Evolutionary conservation across 2,113 vertebrate genomes (phyloP), one percentile per base, ranked within the genome.

Genomic region (Dissostichus mawsoni): DNA sequence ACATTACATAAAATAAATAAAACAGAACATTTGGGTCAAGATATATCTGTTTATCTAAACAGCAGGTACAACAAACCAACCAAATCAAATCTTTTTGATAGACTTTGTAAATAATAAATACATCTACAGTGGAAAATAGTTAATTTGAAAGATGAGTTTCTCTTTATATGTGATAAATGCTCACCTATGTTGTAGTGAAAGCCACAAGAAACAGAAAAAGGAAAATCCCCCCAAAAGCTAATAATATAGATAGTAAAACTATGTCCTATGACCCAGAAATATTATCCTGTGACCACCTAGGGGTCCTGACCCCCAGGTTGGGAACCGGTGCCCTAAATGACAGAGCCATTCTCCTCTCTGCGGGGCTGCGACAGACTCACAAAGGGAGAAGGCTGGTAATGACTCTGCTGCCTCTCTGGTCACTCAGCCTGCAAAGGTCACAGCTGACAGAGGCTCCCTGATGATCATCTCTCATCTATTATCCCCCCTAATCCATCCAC

Each of bases 371-470:
- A 85, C 85, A 88, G 85, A 82, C 74, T 61, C 78, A 91, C 88
- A 91, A 89, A 91, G 62, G 80, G 72, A 87, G 82, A 83, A 82
- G 81, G 66, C 77, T 85, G 78, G 70, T 92, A 91, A 91, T 88
- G 91, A 90, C 84, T 90, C 79, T 80, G 79, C 80, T 88, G 77
- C 82, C 81, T 81, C 70, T 81, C 61, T 84, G 86, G 87, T 88
- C 89, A 90, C 66, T 87, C 91, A 83, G 82, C 78, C 89, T 82
- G 84, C 85, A 92, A 90, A 92, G 91, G 91, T 92, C 87, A 91
- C 80, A 85, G 78, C 81, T 89, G 87, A 89, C 91, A 90, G 86
- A 67, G 63, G 77, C 81, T 56, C 67, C 2, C 2, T 25, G 76
- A 78, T 66, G 84, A 85, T 84, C 82, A 51, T 78, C 73, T 80